Evolutionary conservation across 2,797 vertebrate species (phyloP).

Genomic region (Sebastes itinus): DNA sequence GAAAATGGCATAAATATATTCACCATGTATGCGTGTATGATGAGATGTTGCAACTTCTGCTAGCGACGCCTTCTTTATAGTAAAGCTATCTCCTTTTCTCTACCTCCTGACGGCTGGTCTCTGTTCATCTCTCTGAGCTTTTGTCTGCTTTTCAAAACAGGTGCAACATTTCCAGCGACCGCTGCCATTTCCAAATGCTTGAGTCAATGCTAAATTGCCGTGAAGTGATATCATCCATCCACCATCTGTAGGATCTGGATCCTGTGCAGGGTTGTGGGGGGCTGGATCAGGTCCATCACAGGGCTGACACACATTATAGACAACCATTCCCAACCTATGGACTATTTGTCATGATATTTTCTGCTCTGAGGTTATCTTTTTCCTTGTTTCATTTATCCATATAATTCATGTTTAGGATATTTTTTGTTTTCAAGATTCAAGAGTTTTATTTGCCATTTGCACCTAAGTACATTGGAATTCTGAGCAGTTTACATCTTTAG

Average conservation of each 20-base stretch:
- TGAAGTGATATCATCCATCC: not conserved
- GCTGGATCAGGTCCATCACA: not conserved
- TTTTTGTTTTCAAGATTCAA: too few species aligned
- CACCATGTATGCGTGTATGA: constrained; percentile 85
- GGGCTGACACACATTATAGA: too few species aligned
- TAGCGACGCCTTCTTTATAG: constrained; percentile 85
- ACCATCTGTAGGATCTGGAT: not conserved
- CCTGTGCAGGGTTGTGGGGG: not conserved
- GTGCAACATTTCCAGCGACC: not conserved
- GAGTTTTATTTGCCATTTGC: too few species aligned
- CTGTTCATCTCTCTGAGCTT: constrained; percentile 2
- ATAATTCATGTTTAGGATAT: too few species aligned
- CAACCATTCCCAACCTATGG: too few species aligned
- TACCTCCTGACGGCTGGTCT: constrained; percentile 60
- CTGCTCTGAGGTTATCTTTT: too few species aligned
- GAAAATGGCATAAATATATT: constrained; percentile 79
- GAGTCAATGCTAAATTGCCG: not conserved
- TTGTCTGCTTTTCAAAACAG: not conserved
- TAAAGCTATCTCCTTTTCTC: constrained; percentile 87
- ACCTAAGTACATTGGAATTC: too few species aligned
- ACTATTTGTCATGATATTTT: too few species aligned
- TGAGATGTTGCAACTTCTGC: constrained; percentile 84
- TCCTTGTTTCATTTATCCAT: too few species aligned
- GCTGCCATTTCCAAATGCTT: not conserved
- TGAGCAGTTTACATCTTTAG: too few species aligned